Percentiles rank a stretch among this genome's conserved stretches.
Evolutionary conservation across 23 tunicate species (phyloP).

Genomic region (Trididemnum nubilum): DNA sequence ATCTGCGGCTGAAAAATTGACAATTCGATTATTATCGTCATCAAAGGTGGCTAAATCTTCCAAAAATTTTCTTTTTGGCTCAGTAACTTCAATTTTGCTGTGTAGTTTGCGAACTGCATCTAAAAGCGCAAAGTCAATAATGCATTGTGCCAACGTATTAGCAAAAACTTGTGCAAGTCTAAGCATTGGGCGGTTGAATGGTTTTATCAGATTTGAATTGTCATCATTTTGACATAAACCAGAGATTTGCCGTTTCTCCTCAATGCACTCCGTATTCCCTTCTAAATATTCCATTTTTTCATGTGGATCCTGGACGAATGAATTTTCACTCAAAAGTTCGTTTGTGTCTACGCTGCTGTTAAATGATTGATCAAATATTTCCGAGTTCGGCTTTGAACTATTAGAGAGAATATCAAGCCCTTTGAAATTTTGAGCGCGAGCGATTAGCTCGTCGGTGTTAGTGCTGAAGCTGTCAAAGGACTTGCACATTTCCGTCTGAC

Average conservation of each 20-base stretch:
- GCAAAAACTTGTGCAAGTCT: slow-evolving; percentile 7
- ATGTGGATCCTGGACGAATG: neutral
- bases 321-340: neutral
- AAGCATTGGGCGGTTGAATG: neutral
- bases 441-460: neutral
- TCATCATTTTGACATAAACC: slow-evolving; percentile 4
- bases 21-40: too few relatives aligned
- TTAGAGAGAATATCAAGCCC: neutral
- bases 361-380: too few relatives aligned
- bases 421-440: neutral
- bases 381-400: neutral
- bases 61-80: too few relatives aligned
- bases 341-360: neutral
- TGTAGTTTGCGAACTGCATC: too few relatives aligned
- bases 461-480: neutral
- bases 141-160: neutral
- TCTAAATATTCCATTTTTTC: too few relatives aligned
- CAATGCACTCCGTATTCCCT: too few relatives aligned
- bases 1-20: neutral
- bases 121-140: neutral
- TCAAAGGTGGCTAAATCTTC: too few relatives aligned
- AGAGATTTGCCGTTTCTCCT: neutral
- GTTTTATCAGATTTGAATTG: neutral
- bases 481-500: neutral
- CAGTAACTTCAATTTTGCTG: too few relatives aligned